These are phyloP conservation scores for Atherinomorus stipes DNA, from an alignment of 2,113 vertebrate species.

Conservation along the genomic window DNA sequence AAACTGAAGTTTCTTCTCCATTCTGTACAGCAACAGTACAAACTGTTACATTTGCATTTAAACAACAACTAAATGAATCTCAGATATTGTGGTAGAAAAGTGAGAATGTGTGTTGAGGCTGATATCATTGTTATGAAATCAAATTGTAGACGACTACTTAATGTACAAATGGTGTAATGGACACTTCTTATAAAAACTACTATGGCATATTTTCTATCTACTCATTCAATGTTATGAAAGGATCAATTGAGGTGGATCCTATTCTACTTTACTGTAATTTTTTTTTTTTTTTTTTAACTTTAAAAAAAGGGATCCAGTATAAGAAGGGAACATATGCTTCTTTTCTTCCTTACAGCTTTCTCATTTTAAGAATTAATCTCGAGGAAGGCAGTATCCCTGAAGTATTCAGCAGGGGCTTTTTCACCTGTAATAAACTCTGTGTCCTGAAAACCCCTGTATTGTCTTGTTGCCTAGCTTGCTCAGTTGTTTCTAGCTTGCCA, in stretches of 20 bases:
- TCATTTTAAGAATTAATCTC: slow-evolving; percentile 23
- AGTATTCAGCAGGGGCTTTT: slow-evolving; percentile 44
- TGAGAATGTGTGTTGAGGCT: neutral
- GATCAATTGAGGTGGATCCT: neutral
- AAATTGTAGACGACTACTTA: neutral
- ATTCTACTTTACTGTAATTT: neutral
- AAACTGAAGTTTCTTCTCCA: too few species aligned
- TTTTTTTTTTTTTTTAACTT: neutral
- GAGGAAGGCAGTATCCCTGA: slow-evolving; percentile 16
- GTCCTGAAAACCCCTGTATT: slow-evolving; percentile 24
- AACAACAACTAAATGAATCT: neutral
- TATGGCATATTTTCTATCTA: neutral
- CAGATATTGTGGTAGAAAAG: neutral
- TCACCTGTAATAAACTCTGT: slow-evolving; percentile 37
- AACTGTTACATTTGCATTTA: neutral
- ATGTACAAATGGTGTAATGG: too few species aligned
- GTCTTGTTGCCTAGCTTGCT: neutral
- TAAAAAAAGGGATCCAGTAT: neutral
- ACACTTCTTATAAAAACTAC: too few species aligned
- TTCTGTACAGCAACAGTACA: neutral
- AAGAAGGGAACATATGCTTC: neutral
- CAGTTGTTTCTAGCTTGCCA: neutral
- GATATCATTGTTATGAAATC: neutral
- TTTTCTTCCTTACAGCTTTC: slow-evolving; percentile 25
- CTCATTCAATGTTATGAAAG: neutral